Base-by-base conservation (phyloP, 2,797 vertebrate genomes). In the Catharus ustulatus region DNA sequence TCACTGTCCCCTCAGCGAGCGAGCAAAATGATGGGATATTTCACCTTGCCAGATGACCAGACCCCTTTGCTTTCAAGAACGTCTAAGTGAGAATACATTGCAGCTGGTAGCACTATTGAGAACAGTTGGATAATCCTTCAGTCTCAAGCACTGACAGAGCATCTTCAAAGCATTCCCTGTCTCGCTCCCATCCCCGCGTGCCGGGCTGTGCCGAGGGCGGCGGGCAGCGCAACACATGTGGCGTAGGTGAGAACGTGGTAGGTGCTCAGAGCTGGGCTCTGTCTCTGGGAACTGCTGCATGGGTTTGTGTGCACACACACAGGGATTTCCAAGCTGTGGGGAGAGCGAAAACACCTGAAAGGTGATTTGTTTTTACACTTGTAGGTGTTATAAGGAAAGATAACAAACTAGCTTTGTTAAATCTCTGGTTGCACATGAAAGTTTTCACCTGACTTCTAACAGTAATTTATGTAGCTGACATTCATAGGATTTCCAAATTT, bases 121-220 rank as follows among this genome's bases (percentile, higher is more conserved):
- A 95, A 95, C 94, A 96, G 93, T 96, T 96, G 96, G 94, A 63
- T 91, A 96, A 96, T 94, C 92, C 95, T 92, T 95, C 92, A 95
- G 59, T 66, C 86, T 84, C 66, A 18, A 74, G 75, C 75, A 36
- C 3, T 92, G 94, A 89, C 87, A 89, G 93, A 85, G 84, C 42
- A 95, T 83, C 94, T 97, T 95, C 95, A 96, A 95, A 97, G 95
- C 94, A 93, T 96, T 94, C 89, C 94, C 87, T 79, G 87, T 76
- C 77, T 46, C 62, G 89, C 95, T 84, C 94, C 95, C 95, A 94
- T 78, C 66, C 93, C 23, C 32, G 36, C 36, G 9, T 22, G 84
- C 55, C 2, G 9, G 63, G 46, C 64, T 43, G 57, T 83, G 84
- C 84, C 15, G 3, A 36, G 20, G 92, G 84, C 32, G 0, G 73